Evolutionary conservation across 2,888 invertebrate species (phyloP).

Genomic region (Adelognathus sp.): DNA sequence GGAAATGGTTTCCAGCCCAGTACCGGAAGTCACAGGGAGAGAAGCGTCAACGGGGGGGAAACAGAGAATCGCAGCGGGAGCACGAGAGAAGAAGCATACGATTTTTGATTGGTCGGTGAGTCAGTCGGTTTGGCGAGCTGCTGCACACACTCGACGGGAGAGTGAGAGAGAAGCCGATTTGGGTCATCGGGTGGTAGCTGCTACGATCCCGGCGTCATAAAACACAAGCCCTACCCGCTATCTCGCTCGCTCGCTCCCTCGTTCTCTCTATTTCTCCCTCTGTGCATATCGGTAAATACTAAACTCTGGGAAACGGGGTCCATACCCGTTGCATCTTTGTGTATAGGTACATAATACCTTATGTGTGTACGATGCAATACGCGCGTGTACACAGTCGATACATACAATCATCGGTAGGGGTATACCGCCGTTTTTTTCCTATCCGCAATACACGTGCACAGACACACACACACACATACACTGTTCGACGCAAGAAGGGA

Average conservation of each 20-base stretch:
- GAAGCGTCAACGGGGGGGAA: background rate
- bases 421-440: background rate
- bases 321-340: constrained; percentile 4
- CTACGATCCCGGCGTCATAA: constrained; percentile 50
- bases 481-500: no score
- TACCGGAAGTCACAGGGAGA: constrained; percentile 39
- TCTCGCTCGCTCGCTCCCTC: constrained; percentile 17
- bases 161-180: constrained; percentile 34
- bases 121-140: background rate
- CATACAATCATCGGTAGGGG: background rate
- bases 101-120: background rate
- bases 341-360: background rate
- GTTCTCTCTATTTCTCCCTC: background rate
- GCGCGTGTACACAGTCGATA: background rate
- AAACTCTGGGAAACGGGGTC: constrained; percentile 27
- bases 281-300: constrained; percentile 45
- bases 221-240: constrained; percentile 44
- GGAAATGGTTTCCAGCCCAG: constrained; percentile 43
- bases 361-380: constrained; percentile 16
- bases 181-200: constrained; percentile 56
- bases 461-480: no score
- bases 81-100: background rate
- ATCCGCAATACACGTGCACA: background rate
- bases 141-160: background rate
- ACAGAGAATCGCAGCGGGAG: background rate